Evolutionary conservation across 2,797 vertebrate genomes (phyloP).

Genomic region (Thalassophryne amazonica): DNA sequence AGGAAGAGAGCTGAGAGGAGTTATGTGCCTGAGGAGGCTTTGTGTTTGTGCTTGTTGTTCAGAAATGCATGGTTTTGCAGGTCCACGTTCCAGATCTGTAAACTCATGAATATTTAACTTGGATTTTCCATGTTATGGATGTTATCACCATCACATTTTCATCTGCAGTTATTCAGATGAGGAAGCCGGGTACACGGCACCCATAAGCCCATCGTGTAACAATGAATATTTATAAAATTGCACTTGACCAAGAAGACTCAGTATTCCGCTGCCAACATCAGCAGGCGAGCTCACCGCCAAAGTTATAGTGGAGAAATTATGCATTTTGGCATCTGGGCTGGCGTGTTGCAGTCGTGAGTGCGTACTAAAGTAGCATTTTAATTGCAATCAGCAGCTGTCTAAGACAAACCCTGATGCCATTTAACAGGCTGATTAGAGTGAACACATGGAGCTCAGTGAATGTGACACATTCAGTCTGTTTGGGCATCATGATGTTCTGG

Average conservation of each 20-base stretch:
- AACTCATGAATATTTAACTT: constrained; percentile 23
- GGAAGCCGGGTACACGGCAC: neutral
- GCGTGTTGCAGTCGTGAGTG: neutral
- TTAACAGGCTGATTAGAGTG: constrained; percentile 32
- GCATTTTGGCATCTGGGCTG: neutral
- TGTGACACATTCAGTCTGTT: neutral
- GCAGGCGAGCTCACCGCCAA: neutral
- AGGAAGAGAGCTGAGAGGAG: neutral
- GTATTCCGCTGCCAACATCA: neutral
- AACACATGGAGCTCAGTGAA: neutral
- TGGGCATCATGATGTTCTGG: constrained; percentile 1
- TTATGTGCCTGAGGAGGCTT: neutral
- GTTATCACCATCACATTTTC: neutral
- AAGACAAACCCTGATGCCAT: constrained; percentile 20
- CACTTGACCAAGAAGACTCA: neutral
- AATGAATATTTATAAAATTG: constrained; percentile 12
- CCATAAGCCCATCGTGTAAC: neutral
- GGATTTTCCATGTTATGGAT: neutral
- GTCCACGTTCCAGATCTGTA: neutral
- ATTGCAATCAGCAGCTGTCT: constrained; percentile 41
- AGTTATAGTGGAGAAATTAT: neutral
- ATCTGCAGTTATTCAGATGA: constrained; percentile 7
- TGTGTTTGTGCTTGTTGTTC: neutral
- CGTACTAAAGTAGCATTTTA: constrained; percentile 15
- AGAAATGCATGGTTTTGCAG: neutral